These are phyloP conservation scores for human (Homo sapiens) DNA, from an alignment of 2,113 vertebrate genomes.

Conservation along the genomic window DNA sequence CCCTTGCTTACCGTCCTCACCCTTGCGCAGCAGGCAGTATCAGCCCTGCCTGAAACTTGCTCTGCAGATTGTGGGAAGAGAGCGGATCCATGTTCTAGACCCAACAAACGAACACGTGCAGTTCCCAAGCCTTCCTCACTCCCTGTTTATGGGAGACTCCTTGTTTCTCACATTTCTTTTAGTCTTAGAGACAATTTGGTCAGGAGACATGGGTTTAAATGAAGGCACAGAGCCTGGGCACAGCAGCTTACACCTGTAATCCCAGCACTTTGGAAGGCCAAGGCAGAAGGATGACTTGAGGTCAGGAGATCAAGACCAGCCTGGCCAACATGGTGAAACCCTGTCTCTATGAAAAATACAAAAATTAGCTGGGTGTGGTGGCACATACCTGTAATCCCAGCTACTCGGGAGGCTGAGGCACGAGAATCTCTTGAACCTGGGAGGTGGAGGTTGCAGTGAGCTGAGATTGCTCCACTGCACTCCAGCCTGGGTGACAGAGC, in stretches of 20 bases:
- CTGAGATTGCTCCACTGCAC: too few relatives aligned
- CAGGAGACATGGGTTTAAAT: neutral
- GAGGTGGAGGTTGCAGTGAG: too few relatives aligned
- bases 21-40: neutral
- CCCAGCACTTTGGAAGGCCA: too few relatives aligned
- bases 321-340: too few relatives aligned
- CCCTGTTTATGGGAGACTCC: too few relatives aligned
- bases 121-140: neutral
- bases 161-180: neutral
- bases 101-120: neutral
- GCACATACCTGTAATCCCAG: neutral
- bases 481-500: too few relatives aligned
- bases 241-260: too few relatives aligned
- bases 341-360: neutral
- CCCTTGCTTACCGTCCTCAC: neutral
- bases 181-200: neutral
- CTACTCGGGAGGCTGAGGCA: neutral
- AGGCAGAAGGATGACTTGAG: too few relatives aligned
- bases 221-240: neutral
- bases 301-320: too few relatives aligned
- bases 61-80: too few relatives aligned
- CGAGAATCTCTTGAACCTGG: too few relatives aligned
- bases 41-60: accelerated
- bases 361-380: neutral
- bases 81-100: neutral